Conservation (phyloP, 2,888 invertebrate genomes). For the Pasiphila rectangulata region DNA sequence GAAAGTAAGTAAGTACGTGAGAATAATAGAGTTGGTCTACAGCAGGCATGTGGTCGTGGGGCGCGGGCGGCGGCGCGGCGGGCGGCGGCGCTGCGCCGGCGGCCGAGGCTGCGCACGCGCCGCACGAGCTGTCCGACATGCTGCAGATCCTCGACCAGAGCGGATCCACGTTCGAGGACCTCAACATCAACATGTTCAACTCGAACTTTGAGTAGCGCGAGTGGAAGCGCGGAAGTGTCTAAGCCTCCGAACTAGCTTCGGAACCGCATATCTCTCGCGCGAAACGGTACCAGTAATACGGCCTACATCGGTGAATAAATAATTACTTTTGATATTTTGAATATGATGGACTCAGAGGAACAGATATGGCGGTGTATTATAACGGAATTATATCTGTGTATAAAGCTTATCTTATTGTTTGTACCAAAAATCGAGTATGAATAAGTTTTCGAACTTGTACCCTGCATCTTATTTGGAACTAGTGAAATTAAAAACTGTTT, state of each 20-base stretch:
- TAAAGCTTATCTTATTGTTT: slow-evolving; percentile 32
- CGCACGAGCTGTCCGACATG: slow-evolving; percentile 93
- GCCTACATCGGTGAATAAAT: slow-evolving; percentile 20
- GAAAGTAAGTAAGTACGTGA: too few species aligned
- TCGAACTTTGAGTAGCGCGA: slow-evolving; percentile 76
- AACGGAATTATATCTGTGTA: slow-evolving; percentile 24
- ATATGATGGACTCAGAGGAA: slow-evolving; percentile 25
- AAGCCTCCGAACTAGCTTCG: neutral
- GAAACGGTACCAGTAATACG: slow-evolving; percentile 19
- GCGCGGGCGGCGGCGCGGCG: slow-evolving; percentile 42
- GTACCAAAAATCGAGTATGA: slow-evolving; percentile 30
- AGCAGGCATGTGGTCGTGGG: slow-evolving; percentile 89
- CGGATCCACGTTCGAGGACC: slow-evolving; percentile 92
- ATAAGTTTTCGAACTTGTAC: slow-evolving; percentile 23
- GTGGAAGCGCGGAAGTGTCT: slow-evolving; percentile 19
- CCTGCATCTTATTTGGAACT: slow-evolving; percentile 16
- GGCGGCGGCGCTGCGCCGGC: slow-evolving; percentile 49
- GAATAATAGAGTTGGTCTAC: neutral
- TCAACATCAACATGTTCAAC: slow-evolving; percentile 94
- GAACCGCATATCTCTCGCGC: slow-evolving; percentile 15
- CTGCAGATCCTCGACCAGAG: slow-evolving; percentile 94
- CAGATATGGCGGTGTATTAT: slow-evolving; percentile 18
- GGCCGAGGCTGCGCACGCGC: slow-evolving; percentile 72
- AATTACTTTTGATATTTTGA: slow-evolving; percentile 30
- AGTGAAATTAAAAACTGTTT: slow-evolving; percentile 20